A percentile compares a stretch with the other conserved stretches of the same genome.
Conservation (phyloP, 1,140 invertebrate species). For the Drosophila sproati region DNA sequence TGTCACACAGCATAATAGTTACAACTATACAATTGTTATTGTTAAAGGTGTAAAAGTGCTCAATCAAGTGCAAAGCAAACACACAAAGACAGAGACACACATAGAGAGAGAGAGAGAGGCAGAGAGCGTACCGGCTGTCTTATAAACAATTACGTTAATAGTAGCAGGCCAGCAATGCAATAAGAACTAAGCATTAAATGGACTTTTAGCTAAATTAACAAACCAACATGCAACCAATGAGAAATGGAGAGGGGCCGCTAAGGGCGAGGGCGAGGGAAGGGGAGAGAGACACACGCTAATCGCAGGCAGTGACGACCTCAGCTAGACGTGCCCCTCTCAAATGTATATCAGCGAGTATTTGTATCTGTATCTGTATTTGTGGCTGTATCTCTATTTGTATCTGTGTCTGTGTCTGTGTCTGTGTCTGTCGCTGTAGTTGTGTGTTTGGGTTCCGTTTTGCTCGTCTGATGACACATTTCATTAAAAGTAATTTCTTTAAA, state of each 20-base stretch:
- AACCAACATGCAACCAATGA: slow-evolving; percentile 47
- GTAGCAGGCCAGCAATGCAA: slow-evolving; percentile 43
- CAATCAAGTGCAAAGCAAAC: neutral
- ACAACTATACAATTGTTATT: slow-evolving; percentile 26
- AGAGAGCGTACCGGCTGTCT: slow-evolving; percentile 7
- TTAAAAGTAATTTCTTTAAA: slow-evolving; percentile 82
- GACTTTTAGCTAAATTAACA: slow-evolving; percentile 82
- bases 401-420: neutral
- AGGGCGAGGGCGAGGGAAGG: slow-evolving; percentile 2
- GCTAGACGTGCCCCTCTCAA: slow-evolving; percentile 65
- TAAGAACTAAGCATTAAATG: slow-evolving; percentile 76
- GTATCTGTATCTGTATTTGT: neutral
- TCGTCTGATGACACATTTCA: slow-evolving; percentile 78
- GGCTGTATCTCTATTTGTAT: slow-evolving; percentile 5
- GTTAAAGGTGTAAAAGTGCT: slow-evolving; percentile 35
- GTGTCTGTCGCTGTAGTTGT: neutral
- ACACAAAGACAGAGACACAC: neutral
- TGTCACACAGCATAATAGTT: slow-evolving; percentile 74
- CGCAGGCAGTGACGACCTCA: slow-evolving; percentile 33
- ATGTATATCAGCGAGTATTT: slow-evolving; percentile 8
- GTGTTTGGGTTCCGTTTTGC: slow-evolving; percentile 5
- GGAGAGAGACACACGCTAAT: slow-evolving; percentile 42
- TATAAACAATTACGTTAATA: slow-evolving; percentile 76
- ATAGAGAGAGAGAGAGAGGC: neutral
- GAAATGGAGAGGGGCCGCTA: no score